Conservation (phyloP, 2,113 vertebrate species). For the Cygnus buccinator region DNA sequence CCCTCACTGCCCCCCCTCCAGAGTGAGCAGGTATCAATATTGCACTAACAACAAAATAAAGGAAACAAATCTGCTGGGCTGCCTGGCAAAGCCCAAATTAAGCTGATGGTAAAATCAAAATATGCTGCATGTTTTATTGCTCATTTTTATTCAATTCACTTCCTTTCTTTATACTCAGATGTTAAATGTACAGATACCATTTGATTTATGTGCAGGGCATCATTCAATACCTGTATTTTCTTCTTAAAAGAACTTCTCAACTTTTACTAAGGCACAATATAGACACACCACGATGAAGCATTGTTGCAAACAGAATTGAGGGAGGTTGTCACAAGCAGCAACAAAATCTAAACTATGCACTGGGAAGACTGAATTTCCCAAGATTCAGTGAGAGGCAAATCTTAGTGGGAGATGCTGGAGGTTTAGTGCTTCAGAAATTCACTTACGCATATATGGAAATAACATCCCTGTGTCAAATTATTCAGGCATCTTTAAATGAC, state of each 20-base stretch:
- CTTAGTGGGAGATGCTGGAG: not conserved
- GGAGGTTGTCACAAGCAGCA: not conserved
- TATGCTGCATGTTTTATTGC: not conserved
- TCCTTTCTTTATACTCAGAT: not conserved
- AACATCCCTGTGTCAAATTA: not conserved
- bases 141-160: not conserved
- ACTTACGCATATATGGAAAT: not conserved
- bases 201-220: not conserved
- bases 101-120: not conserved
- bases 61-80: not conserved
- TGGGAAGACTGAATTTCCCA: not conserved
- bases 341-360: not conserved
- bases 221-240: not conserved
- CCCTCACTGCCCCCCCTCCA: not conserved
- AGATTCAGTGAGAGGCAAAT: not conserved
- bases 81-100: not conserved
- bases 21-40: not conserved
- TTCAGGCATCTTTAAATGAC: not conserved
- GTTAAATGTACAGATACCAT: not conserved
- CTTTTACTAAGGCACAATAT: not conserved
- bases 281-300: not conserved
- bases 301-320: not conserved
- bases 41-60: not conserved
- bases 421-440: not conserved
- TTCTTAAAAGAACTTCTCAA: not conserved